A percentile compares a stretch with the other conserved stretches of the same genome.
phyloP scores from a whole-genome alignment of 2,113 vertebrate genomes.

The Rhizomys pruinosus region DNA sequence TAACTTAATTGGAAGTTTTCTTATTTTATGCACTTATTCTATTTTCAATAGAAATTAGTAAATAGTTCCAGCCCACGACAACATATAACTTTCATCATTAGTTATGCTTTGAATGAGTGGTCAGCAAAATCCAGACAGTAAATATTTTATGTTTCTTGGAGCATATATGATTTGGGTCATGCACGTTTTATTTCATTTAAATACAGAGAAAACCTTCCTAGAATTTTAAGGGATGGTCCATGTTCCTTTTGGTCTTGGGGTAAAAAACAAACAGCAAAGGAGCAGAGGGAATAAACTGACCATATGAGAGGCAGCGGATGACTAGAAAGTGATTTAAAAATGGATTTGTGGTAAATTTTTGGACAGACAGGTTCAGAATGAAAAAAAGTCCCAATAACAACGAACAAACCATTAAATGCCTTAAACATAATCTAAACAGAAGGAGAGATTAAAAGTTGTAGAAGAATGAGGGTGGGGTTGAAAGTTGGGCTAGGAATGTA shows the following conservation, averaged over 20 bases:
- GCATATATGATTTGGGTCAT: background rate
- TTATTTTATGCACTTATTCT: too few relatives aligned
- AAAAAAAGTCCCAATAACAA: background rate
- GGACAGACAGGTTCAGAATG: background rate
- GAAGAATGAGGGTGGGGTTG: background rate
- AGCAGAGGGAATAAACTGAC: background rate
- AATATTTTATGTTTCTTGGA: background rate
- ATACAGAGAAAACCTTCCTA: background rate
- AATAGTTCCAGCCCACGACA: background rate
- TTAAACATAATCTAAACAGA: background rate
- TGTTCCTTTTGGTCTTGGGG: background rate
- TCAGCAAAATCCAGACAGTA: background rate
- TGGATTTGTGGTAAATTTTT: background rate
- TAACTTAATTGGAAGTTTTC: background rate
- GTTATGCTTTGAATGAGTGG: background rate
- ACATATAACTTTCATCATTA: background rate
- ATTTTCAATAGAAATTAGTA: background rate
- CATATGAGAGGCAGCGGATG: too few relatives aligned
- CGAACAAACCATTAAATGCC: background rate
- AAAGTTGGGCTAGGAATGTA: slow-evolving; percentile 3
- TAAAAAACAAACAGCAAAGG: background rate
- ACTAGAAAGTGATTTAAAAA: background rate
- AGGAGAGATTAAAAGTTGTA: background rate
- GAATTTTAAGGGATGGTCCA: background rate
- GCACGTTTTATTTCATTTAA: background rate